Evolutionary conservation across 2,888 invertebrate species (phyloP), one percentile per base, ranked within the genome.

Genomic region (Entomobrya proxima): DNA sequence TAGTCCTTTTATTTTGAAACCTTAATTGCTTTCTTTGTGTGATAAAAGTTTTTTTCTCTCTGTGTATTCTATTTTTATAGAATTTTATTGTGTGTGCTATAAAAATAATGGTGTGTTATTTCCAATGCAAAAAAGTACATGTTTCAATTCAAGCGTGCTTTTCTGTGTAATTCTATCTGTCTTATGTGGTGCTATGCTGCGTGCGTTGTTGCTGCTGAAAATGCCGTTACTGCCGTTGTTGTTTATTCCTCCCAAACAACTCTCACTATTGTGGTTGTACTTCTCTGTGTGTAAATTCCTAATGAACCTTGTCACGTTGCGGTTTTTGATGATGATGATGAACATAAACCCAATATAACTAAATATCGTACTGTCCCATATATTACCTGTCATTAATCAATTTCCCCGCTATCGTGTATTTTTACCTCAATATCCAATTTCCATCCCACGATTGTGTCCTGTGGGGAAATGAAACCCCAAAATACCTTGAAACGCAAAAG

Each of bases 131-230:
- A 37, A 5, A 37, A 7, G 11, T 37, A 37, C 37, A 37, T 37
- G 6, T 7, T 37, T 32, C 32, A 55, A 6, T 52, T 21, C 15
- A 58, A 58, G 24, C 55, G 52, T 75, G 75, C 75, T 75, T 52
- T 75, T 75, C 74, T 55, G 69, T 55, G 52, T 55, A n/a, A n/a
- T n/a, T n/a, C n/a, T n/a, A n/a, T 58, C 30, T 58, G 11, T 61
- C n/a, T 30, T 72, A 35, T 75, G 75, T 75, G 75, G 75, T 55
- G 75, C 55, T 75, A 55, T 55, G 75, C 58, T 58, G 58, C 58
- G 58, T 58, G 58, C 58, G 32, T 58, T 50, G 18, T 55, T 32
- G 58, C 5, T 58, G 58, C 58, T 58, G 58, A 58, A 15, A 7
- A 32, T 61, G 61, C 61, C 32, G 61, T 11, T 75, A 55, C 47